phyloP scores from a whole-genome alignment of 1,140 invertebrate species.

The Hylyphantes graminicola region DNA sequence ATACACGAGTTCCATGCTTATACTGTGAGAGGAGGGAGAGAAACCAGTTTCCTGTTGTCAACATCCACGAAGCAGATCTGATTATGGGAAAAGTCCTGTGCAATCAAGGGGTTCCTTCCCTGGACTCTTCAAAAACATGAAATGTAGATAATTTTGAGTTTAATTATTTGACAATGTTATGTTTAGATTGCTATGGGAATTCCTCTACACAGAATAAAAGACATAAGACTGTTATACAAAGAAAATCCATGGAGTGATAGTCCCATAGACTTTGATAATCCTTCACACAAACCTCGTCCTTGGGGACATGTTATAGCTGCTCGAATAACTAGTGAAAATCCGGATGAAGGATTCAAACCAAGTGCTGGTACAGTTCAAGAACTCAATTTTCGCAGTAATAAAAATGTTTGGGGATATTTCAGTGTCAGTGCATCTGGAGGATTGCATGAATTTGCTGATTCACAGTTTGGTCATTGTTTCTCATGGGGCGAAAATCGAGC shows the following conservation, averaged over 20 bases:
- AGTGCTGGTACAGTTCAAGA: conserved; percentile 98
- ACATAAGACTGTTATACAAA: conserved; percentile 93
- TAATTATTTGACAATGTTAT: too few species aligned
- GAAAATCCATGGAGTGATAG: conserved; percentile 89
- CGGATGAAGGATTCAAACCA: conserved; percentile 99
- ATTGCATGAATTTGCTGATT: conserved; percentile 99
- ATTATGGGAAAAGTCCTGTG: too few species aligned
- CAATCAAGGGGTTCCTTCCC: too few species aligned
- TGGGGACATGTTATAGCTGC: conserved; percentile 99
- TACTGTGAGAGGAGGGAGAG: too few species aligned
- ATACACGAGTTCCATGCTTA: too few species aligned
- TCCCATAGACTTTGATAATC: conserved; percentile 90
- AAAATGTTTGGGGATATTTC: conserved; percentile 99
- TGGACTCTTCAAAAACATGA: too few species aligned
- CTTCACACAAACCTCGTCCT: conserved; percentile 85
- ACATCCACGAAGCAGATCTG: too few species aligned
- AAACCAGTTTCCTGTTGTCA: too few species aligned
- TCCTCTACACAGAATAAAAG: conserved; percentile 95
- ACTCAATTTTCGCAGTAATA: conserved; percentile 97
- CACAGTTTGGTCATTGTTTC: conserved; percentile 99
- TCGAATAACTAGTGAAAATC: conserved; percentile 98
- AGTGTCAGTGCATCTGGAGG: conserved; percentile 97
- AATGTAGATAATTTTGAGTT: too few species aligned
- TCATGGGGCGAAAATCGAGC: conserved; percentile 98
- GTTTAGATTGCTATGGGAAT: conserved; percentile 96